Evolutionary conservation across 2,113 vertebrate species (phyloP).

Genomic region (Pipra filicauda): DNA sequence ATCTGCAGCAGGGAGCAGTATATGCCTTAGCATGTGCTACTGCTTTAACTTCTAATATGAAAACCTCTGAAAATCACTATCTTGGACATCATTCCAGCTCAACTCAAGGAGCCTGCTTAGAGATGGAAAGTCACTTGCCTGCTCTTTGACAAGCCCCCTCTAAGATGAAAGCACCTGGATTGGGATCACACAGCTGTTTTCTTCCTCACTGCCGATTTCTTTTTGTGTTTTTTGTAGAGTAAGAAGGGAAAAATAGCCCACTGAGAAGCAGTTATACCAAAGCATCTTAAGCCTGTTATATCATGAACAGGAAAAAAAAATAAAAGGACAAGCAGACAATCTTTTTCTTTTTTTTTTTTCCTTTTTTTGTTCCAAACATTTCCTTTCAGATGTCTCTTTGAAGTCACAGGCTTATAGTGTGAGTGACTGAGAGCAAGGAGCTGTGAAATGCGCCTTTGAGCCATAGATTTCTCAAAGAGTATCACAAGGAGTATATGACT

Average conservation of each 20-base stretch:
- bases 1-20: background rate
- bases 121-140: background rate
- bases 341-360: background rate
- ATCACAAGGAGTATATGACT: background rate
- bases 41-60: background rate
- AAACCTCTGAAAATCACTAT: background rate
- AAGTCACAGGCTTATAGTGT: slow-evolving; percentile 3
- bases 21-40: background rate
- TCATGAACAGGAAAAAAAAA: background rate
- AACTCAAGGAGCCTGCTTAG: background rate
- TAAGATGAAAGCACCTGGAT: background rate
- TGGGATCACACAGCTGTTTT: background rate
- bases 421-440: background rate
- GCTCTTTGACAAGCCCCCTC: background rate
- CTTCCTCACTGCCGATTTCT: background rate
- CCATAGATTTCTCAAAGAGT: background rate
- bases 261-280: slow-evolving; percentile 5
- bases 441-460: slow-evolving; percentile 7
- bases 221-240: background rate
- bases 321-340: background rate
- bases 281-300: slow-evolving; percentile 28
- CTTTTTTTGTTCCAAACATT: background rate
- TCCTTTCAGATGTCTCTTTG: slow-evolving; percentile 45
- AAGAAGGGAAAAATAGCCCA: background rate
- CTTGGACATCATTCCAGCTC: background rate